A percentile compares a stretch with the other conserved stretches of the same genome.
Evolutionary conservation across 1,140 invertebrate species (phyloP).

Genomic region (Mycetomoellerius zeteki): DNA sequence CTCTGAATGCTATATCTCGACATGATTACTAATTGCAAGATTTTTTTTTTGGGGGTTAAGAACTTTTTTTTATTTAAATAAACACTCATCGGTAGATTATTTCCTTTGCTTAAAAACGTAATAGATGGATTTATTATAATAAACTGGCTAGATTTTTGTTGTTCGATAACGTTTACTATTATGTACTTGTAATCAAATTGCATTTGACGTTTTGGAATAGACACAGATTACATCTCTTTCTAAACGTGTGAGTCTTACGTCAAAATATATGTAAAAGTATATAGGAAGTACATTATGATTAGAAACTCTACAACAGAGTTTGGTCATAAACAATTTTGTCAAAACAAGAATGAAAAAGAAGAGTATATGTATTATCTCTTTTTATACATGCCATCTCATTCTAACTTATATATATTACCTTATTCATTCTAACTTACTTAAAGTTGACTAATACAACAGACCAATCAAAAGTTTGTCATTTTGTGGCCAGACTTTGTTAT

Average conservation of each 20-base stretch:
- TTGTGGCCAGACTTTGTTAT: too few species aligned
- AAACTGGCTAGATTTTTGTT: not conserved
- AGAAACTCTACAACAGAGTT: too few species aligned
- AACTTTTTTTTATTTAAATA: not conserved
- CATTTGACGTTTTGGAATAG: not conserved
- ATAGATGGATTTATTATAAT: conserved; percentile 7
- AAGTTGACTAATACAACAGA: too few species aligned
- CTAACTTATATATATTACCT: too few species aligned
- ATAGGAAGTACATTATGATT: not conserved
- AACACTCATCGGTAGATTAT: too few species aligned
- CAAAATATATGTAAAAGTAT: not conserved
- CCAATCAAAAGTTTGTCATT: too few species aligned
- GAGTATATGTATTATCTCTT: too few species aligned
- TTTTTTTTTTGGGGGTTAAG: not conserved
- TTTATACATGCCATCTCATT: too few species aligned
- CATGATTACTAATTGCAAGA: not conserved
- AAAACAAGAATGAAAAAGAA: too few species aligned
- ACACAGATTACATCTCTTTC: not conserved
- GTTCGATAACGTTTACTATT: not conserved
- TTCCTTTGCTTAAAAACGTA: not conserved
- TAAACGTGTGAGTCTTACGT: not conserved
- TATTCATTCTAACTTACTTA: too few species aligned
- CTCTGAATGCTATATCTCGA: not conserved
- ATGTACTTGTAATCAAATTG: not conserved
- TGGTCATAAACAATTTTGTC: too few species aligned